Evolutionary conservation across 2,888 invertebrate genomes (phyloP).

Genomic region (Heteromyza rotundicornis): DNA sequence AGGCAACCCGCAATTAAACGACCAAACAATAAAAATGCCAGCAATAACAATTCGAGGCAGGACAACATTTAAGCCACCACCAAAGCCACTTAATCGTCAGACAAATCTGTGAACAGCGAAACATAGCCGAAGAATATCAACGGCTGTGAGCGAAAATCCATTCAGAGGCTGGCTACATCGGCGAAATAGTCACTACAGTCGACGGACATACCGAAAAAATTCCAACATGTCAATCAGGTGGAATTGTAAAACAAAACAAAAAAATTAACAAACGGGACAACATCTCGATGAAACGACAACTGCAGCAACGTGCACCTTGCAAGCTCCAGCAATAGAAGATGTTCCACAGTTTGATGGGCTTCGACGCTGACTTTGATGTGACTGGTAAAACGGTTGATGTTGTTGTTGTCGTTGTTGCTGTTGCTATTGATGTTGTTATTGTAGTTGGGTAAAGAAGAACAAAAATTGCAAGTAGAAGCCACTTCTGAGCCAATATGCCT

Average conservation of each 20-base stretch:
- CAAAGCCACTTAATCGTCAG: constrained; percentile 1
- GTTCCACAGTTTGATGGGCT: no score
- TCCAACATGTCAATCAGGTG: constrained; percentile 21
- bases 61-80: not conserved
- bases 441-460: no score
- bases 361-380: no score
- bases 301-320: no score
- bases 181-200: not conserved
- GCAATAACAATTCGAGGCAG: not conserved
- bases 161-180: not conserved
- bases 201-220: constrained; percentile 10
- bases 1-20: not conserved
- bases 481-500: no score
- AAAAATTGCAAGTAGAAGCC: no score
- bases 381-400: no score
- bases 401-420: no score
- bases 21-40: constrained; percentile 7
- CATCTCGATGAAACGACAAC: no score
- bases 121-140: not conserved
- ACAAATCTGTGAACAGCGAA: not conserved
- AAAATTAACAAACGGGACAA: no score
- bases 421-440: no score
- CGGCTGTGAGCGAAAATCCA: not conserved
- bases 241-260: not conserved
- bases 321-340: no score